Evolutionary conservation across 2,888 invertebrate species (phyloP).

Genomic region (Stictocephala bisonia): DNA sequence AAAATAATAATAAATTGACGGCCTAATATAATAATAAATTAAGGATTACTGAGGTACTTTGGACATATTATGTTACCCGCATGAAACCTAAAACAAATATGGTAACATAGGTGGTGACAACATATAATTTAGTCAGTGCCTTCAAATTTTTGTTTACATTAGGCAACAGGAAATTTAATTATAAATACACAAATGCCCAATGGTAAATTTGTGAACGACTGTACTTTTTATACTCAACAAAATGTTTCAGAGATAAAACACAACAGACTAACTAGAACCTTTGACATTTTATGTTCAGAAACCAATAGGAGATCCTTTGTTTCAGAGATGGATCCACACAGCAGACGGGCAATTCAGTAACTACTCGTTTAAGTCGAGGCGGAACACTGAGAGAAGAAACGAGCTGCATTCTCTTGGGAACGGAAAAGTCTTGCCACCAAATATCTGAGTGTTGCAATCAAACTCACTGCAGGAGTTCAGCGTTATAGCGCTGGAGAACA

Average conservation of each 20-base stretch:
- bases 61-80: no score
- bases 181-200: background rate
- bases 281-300: background rate
- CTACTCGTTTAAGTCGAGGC: constrained; percentile 30
- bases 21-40: no score
- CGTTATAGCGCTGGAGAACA: constrained; percentile 6
- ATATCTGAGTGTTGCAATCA: constrained; percentile 17
- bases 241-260: no score
- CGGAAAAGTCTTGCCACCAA: constrained; percentile 1
- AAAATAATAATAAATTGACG: no score
- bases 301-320: constrained; percentile 38
- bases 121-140: no score
- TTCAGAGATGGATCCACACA: constrained; percentile 49
- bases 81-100: no score
- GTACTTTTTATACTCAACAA: no score
- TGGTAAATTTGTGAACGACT: no score
- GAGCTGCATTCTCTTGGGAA: constrained; percentile 29
- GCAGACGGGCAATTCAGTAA: constrained; percentile 37
- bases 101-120: no score
- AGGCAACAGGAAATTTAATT: background rate
- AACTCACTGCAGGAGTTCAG: constrained; percentile 16
- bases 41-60: no score
- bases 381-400: constrained; percentile 39
- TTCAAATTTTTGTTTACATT: no score
- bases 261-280: no score